A percentile compares a stretch with the other conserved stretches of the same genome.
phyloP scores from a whole-genome alignment of 2,888 invertebrate species.

The Antitype chi region DNA sequence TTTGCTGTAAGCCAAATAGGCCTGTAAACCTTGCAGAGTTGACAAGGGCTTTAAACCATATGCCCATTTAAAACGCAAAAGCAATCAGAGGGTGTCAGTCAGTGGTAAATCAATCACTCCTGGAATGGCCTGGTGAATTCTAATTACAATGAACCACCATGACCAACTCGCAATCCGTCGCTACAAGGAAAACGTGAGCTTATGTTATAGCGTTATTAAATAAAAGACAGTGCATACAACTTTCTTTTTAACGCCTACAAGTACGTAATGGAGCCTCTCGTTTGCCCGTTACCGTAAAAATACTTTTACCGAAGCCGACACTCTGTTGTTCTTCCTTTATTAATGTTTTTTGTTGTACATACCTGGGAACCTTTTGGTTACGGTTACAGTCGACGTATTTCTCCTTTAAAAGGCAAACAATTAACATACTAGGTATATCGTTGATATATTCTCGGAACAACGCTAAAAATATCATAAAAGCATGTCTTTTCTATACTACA shows the following conservation, averaged over 20 bases:
- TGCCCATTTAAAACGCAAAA: conserved; percentile 17
- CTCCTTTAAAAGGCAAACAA: too few species aligned
- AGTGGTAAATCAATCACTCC: conserved; percentile 28
- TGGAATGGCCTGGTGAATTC: neutral
- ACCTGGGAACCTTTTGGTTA: too few species aligned
- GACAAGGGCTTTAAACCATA: conserved; percentile 26
- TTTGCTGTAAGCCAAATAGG: neutral
- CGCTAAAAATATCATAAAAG: too few species aligned
- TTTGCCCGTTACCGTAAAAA: neutral
- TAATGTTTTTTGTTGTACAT: too few species aligned
- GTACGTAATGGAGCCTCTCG: neutral
- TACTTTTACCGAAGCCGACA: too few species aligned
- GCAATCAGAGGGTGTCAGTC: neutral
- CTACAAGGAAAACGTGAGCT: neutral
- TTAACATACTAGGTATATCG: too few species aligned
- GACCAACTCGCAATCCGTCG: neutral
- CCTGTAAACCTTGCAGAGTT: neutral
- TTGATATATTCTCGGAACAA: too few species aligned
- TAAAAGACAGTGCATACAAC: neutral
- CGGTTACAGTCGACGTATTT: too few species aligned
- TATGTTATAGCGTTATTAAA: neutral
- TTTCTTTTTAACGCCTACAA: neutral
- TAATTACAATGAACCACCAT: conserved; percentile 3
- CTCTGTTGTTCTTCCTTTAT: too few species aligned
- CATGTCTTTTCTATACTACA: neutral